Percentiles rank a stretch among this genome's conserved stretches.
These are phyloP conservation scores for Himalopsyche kuldschensis DNA, from an alignment of 2,888 invertebrate genomes.

Conservation along the genomic window DNA sequence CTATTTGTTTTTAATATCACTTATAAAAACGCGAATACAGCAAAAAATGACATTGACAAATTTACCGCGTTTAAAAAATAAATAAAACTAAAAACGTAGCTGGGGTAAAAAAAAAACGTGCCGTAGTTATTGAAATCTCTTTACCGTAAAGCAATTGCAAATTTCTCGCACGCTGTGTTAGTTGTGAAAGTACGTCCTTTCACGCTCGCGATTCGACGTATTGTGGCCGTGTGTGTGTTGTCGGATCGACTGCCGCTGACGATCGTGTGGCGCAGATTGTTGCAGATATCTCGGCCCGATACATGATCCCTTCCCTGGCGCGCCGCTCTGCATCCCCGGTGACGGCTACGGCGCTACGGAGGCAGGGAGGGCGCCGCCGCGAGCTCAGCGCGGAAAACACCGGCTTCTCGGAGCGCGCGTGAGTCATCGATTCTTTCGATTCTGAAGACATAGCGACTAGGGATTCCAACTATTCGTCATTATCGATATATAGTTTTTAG, in stretches of 20 bases:
- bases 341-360: too few species aligned
- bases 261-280: not conserved
- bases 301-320: not conserved
- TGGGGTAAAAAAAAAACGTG: not conserved
- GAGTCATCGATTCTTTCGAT: too few species aligned
- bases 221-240: not conserved
- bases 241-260: not conserved
- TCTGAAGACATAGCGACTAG: too few species aligned
- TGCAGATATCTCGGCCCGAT: not conserved
- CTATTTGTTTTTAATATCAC: too few species aligned
- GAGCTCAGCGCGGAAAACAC: not conserved
- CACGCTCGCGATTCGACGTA: not conserved
- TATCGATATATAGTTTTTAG: too few species aligned
- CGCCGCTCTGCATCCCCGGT: not conserved
- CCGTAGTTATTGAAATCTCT: not conserved
- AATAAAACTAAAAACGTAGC: too few species aligned
- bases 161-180: not conserved
- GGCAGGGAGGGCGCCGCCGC: not conserved
- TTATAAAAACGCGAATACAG: not conserved
- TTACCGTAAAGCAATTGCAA: not conserved
- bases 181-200: not conserved
- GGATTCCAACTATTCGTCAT: too few species aligned
- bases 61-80: too few species aligned
- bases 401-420: not conserved
- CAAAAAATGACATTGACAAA: not conserved